phyloP scores from a whole-genome alignment of 2,113 vertebrate genomes.

The Raja brachyura region DNA sequence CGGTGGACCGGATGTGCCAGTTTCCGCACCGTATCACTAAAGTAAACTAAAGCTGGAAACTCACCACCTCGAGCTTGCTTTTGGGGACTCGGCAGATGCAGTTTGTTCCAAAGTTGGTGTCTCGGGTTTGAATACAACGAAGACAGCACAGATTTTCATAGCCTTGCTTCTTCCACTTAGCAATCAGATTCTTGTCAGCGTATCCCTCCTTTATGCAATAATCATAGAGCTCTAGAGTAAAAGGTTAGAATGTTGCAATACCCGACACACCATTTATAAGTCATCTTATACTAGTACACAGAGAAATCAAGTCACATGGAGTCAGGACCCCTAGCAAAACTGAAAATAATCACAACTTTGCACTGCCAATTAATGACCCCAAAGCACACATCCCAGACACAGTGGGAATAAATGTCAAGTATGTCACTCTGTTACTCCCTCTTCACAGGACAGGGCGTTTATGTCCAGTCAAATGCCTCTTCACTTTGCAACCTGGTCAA shows the following conservation, averaged over 20 bases:
- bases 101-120: slow-evolving; percentile 97
- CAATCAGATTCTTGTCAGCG: slow-evolving; percentile 93
- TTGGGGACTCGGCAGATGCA: slow-evolving; percentile 97
- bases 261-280: not conserved
- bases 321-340: not conserved
- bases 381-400: not conserved
- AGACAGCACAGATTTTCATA: slow-evolving; percentile 95
- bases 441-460: not conserved
- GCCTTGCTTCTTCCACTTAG: slow-evolving; percentile 97
- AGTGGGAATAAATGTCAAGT: not conserved
- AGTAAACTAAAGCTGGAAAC: slow-evolving; percentile 39
- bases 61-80: slow-evolving; percentile 96
- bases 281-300: not conserved
- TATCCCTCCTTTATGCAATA: slow-evolving; percentile 97
- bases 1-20: too few relatives aligned
- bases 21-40: too few relatives aligned
- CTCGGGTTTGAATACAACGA: slow-evolving; percentile 91
- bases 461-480: not conserved
- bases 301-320: not conserved
- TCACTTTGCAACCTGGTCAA: not conserved
- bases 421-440: not conserved
- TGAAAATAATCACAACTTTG: not conserved
- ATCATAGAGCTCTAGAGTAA: slow-evolving; percentile 81
- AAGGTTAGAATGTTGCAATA: not conserved
- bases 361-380: not conserved